Conservation (phyloP, 2,888 invertebrate species). For the Habrosyne pyritoides region DNA sequence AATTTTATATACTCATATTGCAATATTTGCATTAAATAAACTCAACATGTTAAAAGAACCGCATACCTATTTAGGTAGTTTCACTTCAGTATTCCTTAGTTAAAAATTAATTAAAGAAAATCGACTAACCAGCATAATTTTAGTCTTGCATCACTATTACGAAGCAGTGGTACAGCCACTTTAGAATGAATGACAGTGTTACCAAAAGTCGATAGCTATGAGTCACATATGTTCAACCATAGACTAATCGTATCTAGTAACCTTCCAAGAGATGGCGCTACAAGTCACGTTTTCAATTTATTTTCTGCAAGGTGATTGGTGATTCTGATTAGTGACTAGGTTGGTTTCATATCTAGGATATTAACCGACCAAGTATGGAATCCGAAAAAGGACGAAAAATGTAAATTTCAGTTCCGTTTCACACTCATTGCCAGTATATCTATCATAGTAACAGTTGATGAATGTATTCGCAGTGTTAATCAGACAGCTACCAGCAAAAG, state of each 20-base stretch:
- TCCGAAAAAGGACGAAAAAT: conserved; percentile 57
- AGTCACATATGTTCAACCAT: conserved; percentile 3
- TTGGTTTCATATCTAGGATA: conserved; percentile 34
- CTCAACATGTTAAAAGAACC: too few species aligned
- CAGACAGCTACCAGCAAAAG: conserved; percentile 25
- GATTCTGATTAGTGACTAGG: conserved; percentile 32
- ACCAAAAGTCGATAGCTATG: conserved; percentile 9
- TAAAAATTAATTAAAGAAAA: too few species aligned
- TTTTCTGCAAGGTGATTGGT: conserved; percentile 49
- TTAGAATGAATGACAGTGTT: conserved; percentile 12
- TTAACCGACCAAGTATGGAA: conserved; percentile 58
- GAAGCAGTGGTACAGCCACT: neutral
- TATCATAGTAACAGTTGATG: conserved; percentile 15
- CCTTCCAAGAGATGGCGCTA: conserved; percentile 45
- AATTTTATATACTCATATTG: too few species aligned
- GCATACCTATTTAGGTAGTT: too few species aligned
- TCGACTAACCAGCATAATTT: neutral
- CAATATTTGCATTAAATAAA: too few species aligned
- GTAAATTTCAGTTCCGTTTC: conserved; percentile 51
- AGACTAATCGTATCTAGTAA: conserved; percentile 12
- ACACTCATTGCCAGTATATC: conserved; percentile 26
- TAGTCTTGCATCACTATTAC: neutral
- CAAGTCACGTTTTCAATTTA: conserved; percentile 27
- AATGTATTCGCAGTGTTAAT: conserved; percentile 24
- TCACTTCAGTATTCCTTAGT: too few species aligned